These are phyloP conservation scores for Ennomos fuscantarius DNA, from an alignment of 2,888 invertebrate species.

Conservation along the genomic window DNA sequence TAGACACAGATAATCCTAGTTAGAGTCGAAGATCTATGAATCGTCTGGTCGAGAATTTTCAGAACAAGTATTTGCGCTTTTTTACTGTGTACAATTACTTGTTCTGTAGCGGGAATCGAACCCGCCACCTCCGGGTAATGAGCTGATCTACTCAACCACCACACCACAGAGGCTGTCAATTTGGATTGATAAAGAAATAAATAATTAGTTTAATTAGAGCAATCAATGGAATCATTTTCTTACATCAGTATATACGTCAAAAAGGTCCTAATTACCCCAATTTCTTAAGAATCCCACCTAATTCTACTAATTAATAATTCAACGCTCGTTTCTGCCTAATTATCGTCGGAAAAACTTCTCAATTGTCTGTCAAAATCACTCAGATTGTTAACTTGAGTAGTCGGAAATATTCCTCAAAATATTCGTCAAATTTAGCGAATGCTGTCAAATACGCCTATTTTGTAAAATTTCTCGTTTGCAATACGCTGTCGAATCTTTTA, in stretches of 20 bases:
- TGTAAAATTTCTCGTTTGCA: constrained; percentile 23
- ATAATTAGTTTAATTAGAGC: constrained; percentile 24
- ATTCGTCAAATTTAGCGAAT: constrained; percentile 19
- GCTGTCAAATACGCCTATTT: constrained; percentile 18
- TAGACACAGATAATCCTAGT: too few relatives aligned
- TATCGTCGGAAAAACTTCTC: constrained; percentile 37
- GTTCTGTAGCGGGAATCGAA: too few relatives aligned
- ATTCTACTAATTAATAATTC: constrained; percentile 40
- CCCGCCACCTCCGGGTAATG: too few relatives aligned
- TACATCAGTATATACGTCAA: constrained; percentile 19
- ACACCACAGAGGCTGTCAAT: too few relatives aligned
- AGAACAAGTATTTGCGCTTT: too few relatives aligned
- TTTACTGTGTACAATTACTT: too few relatives aligned
- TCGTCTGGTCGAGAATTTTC: too few relatives aligned
- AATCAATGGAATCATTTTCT: constrained; percentile 14
- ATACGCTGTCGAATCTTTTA: constrained; percentile 23
- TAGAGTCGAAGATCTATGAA: too few relatives aligned
- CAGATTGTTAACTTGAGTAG: constrained; percentile 45
- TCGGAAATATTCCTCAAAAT: constrained; percentile 30
- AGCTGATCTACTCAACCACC: too few relatives aligned
- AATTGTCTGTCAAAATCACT: constrained; percentile 42
- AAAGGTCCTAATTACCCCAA: constrained; percentile 34
- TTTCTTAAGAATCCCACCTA: constrained; percentile 34
- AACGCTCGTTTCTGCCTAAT: constrained; percentile 33
- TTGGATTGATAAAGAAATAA: too few relatives aligned